phyloP scores from a whole-genome alignment of 2,888 invertebrate species.

The Morpho deidamia region DNA sequence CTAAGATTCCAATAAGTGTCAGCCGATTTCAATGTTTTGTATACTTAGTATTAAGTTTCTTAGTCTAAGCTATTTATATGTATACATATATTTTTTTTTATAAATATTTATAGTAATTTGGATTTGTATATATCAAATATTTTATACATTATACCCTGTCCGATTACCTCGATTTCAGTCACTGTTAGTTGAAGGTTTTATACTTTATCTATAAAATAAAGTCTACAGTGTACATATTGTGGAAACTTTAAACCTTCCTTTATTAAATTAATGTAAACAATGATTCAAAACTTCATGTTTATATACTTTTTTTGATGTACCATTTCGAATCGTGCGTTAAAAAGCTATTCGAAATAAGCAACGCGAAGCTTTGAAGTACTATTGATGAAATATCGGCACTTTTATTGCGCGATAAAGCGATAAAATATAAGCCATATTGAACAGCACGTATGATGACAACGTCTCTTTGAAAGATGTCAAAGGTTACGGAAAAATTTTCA shows the following conservation, averaged over 20 bases:
- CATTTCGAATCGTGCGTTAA: not conserved
- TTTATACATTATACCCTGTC: not conserved
- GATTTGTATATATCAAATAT: not conserved
- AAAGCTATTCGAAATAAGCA: not conserved
- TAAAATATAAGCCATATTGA: not conserved
- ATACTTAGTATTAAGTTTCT: too few species aligned
- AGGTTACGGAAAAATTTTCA: not conserved
- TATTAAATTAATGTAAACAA: too few species aligned
- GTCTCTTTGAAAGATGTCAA: not conserved
- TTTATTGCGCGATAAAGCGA: conserved; percentile 1
- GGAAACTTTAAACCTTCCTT: too few species aligned
- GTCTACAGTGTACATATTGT: too few species aligned
- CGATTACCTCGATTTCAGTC: too few species aligned
- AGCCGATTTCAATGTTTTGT: too few species aligned
- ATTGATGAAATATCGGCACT: conserved; percentile 6
- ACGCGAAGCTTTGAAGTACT: not conserved
- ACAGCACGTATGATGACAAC: not conserved
- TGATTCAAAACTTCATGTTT: too few species aligned
- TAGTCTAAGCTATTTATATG: too few species aligned
- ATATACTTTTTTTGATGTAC: not conserved
- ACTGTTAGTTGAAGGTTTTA: too few species aligned
- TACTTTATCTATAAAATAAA: too few species aligned
- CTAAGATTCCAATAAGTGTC: too few species aligned
- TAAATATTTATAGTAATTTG: not conserved
- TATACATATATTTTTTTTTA: not conserved